A percentile compares a stretch with the other conserved stretches of the same genome.
phyloP scores from a whole-genome alignment of 2,797 vertebrate species.

The Sparus aurata region DNA sequence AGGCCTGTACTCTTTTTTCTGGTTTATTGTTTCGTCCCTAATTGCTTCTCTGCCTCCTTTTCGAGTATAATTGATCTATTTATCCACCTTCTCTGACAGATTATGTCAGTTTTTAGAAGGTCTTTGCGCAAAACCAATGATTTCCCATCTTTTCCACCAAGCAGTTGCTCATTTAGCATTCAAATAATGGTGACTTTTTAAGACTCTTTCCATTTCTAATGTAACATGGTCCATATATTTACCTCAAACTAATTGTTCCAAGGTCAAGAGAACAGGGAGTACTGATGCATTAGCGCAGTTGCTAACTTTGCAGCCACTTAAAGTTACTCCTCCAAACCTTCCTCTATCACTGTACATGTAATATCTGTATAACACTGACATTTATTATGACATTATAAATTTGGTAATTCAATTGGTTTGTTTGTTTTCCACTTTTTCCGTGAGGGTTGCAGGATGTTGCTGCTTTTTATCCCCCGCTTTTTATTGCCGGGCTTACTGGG shows the following conservation, averaged over 20 bases:
- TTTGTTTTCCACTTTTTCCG: no score
- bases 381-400: not conserved
- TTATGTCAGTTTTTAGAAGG: not conserved
- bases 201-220: not conserved
- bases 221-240: not conserved
- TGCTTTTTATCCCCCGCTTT: no score
- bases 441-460: no score
- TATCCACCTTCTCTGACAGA: slow-evolving; percentile 1
- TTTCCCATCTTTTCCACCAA: not conserved
- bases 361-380: not conserved
- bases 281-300: not conserved
- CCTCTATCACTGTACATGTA: not conserved
- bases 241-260: not conserved
- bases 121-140: not conserved
- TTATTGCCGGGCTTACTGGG: no score
- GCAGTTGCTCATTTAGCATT: not conserved
- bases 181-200: not conserved
- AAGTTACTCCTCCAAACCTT: not conserved
- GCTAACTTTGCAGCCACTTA: not conserved
- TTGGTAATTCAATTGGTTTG: not conserved
- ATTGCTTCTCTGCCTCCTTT: slow-evolving; percentile 23
- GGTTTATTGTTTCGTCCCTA: slow-evolving; percentile 15
- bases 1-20: not conserved
- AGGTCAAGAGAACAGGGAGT: not conserved
- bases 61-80: slow-evolving; percentile 17